Evolutionary conservation across 2,888 invertebrate species (phyloP).

Genomic region (Conomelus anceps): DNA sequence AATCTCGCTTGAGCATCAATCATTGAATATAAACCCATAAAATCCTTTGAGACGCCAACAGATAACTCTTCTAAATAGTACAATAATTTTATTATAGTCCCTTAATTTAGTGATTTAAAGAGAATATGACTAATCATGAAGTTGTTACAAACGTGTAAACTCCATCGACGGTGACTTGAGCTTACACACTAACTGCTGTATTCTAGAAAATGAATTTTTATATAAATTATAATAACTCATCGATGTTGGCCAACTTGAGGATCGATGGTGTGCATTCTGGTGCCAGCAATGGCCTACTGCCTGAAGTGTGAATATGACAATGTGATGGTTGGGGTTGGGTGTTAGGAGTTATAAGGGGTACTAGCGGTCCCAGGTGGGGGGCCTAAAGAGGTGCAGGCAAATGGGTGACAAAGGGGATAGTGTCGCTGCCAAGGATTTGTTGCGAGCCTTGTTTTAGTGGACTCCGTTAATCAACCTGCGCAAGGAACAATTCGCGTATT

Average conservation of each 20-base stretch:
- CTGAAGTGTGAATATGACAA: background rate
- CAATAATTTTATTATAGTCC: too few relatives aligned
- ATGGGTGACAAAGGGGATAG: background rate
- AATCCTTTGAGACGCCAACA: too few relatives aligned
- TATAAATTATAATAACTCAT: background rate
- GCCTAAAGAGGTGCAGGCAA: background rate
- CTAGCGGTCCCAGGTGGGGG: background rate
- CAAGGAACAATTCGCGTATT: conserved; percentile 3
- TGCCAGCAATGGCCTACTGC: too few relatives aligned
- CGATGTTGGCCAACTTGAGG: background rate
- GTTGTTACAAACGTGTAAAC: too few relatives aligned
- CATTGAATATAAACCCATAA: too few relatives aligned
- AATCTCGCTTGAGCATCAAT: too few relatives aligned
- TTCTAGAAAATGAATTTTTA: background rate
- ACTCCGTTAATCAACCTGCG: background rate
- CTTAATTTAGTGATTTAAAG: too few relatives aligned
- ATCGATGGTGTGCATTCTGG: background rate
- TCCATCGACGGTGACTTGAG: background rate
- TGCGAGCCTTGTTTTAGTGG: background rate
- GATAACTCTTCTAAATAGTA: too few relatives aligned
- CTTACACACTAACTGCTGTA: background rate
- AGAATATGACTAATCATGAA: too few relatives aligned
- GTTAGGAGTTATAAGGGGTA: background rate
- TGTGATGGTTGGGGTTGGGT: background rate
- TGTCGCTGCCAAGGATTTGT: background rate